Evolutionary conservation across 2,797 vertebrate species (phyloP), one percentile per base, ranked within the genome.

Genomic region (Rhinichthys osculus): DNA sequence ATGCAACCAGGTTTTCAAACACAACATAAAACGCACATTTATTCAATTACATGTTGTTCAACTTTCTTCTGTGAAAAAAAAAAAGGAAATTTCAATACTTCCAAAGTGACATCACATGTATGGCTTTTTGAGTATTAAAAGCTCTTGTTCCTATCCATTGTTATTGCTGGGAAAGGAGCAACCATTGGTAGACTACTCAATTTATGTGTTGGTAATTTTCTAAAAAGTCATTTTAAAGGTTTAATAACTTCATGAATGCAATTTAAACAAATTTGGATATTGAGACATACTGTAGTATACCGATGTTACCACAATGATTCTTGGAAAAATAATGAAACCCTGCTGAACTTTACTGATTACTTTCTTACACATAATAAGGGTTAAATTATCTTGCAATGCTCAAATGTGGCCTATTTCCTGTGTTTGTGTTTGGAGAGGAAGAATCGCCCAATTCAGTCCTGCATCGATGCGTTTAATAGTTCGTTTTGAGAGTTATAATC

Each of bases 331-430:
- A 82, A 33, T n/a, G 42, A 52, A 79, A 44, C 71, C 64, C 4
- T 38, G 47, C 33, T 40, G 74, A 81, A 42, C 54, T 54, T 23
- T 35, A 66, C 7, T 38, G 35, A 23, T 57, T 77, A 30, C 40
- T 47, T 21, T 81, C 8, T 27, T 57, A 16, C 5, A 42, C 67
- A 83, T 73, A 5, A 70, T 77, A 74, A 54, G 50, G 69, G 40
- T 74, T 85, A 38, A 82, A 71, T 81, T 44, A 85, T 82, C 67
- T 77, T 67, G 70, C n/a, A 69, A 44, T 78, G 50, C 69, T 30
- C 59, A 73, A 71, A 85, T 54, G 87, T 82, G 81, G 35, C 86
- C 64, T 54, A 70, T 85, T 89, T 90, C 89, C 88, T 91, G 87
- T 76, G 16, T 59, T 35, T 54, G 80, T 82, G 81, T 87, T 90